Evolutionary conservation across 2,888 invertebrate genomes (phyloP), one percentile per base, ranked within the genome.

Genomic region (Sisyra terminalis): DNA sequence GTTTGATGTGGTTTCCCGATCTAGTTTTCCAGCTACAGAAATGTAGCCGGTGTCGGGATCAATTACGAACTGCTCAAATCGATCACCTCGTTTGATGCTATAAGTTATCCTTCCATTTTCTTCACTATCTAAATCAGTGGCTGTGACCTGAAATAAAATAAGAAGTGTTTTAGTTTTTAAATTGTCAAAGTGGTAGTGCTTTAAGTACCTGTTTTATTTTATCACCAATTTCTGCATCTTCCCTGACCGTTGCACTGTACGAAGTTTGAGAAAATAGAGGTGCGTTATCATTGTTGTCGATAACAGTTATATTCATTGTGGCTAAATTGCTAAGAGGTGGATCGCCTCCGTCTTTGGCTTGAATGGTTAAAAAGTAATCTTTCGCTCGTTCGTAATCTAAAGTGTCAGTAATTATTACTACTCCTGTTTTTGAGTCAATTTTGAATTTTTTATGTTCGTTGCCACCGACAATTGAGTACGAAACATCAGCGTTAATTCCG

Each of bases 401-500:
- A 47, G 77, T 73, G 43, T 85, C 83, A 35, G 79, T 73, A 11
- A 93, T 73, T 40, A 70, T 69, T 40, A 94, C 71, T 6, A 78
- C 73, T 31, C 90, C 92, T 38, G 77, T 73, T 48, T 72, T 71
- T 10, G 76, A 69, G 57, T 86, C 73, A 41, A 92, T 75, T 35
- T 69, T 60, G 61, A 92, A 92, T 60, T 87, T 86, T 50, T 78
- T 81, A 54, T 88, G 84, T 54, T 85, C 88, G 57, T 90, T 90
- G 38, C 90, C 90, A 17, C 82, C 88, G 18, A 86, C 76, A 44
- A 92, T 81, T 11, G 83, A 78, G 60, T 90, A 92, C 46, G 76
- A 75, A 41, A 96, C 86, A 59, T 89, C 86, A 0, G 94, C 94
- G 66, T 94, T 96, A 48, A 89, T 73, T 29, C 94, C 94, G 34